Percentiles rank a stretch among this genome's conserved stretches.
Evolutionary conservation across 2,797 vertebrate genomes (phyloP).

Genomic region (Mormyrops attenuatus): DNA sequence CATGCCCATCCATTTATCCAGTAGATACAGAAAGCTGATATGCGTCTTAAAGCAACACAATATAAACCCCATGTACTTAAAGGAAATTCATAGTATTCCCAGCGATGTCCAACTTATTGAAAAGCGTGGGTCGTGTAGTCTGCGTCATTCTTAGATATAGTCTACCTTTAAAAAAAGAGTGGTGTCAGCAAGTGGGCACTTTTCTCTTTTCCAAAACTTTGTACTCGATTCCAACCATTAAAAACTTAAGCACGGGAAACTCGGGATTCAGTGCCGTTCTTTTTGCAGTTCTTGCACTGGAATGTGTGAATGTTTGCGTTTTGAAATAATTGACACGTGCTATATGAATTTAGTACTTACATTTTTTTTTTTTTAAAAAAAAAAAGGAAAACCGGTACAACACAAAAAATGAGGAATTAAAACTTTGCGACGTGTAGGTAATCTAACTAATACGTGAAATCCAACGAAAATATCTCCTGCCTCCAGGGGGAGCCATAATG

Average conservation of each 20-base stretch:
- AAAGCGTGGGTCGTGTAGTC: neutral
- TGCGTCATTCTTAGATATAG: neutral
- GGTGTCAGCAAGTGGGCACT: neutral
- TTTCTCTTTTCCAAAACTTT: neutral
- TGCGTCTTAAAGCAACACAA: slow-evolving; percentile 42
- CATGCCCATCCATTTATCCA: slow-evolving; percentile 36
- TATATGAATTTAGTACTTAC: neutral
- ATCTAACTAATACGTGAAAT: neutral
- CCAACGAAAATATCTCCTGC: slow-evolving; percentile 32
- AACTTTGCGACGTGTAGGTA: neutral
- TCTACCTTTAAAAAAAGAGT: neutral
- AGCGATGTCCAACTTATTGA: slow-evolving; percentile 1
- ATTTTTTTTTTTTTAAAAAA: neutral
- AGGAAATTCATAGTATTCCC: neutral
- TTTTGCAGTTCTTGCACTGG: neutral
- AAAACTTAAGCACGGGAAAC: neutral
- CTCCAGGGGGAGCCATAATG: slow-evolving; percentile 61
- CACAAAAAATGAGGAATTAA: neutral
- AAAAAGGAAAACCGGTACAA: neutral
- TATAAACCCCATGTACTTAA: slow-evolving; percentile 42
- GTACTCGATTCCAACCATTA: neutral
- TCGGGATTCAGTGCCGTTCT: neutral
- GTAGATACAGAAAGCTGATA: slow-evolving; percentile 41
- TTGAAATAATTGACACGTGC: neutral
- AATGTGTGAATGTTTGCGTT: neutral